These are phyloP conservation scores for Hemithea aestivaria DNA, from an alignment of 2,888 invertebrate species.

Conservation along the genomic window DNA sequence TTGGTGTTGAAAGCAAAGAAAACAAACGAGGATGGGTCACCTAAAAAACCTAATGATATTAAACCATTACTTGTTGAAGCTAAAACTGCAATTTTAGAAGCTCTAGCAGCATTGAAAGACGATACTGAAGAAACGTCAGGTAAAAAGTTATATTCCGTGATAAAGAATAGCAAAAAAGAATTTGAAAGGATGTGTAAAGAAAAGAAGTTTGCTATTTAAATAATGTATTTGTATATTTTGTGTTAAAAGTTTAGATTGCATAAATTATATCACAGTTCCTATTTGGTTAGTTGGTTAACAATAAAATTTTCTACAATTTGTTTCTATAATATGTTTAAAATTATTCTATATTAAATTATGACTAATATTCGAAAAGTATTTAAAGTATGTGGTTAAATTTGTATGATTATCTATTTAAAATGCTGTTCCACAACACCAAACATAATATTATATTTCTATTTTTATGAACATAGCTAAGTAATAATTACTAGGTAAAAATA, in stretches of 20 bases:
- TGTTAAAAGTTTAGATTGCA: conserved; percentile 13
- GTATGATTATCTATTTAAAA: no score
- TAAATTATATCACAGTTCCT: conserved; percentile 49
- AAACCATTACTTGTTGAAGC: conserved; percentile 65
- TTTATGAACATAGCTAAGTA: no score
- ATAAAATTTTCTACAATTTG: no score
- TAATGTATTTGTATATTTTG: conserved; percentile 22
- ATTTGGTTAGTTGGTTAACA: conserved; percentile 20
- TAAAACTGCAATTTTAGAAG: conserved; percentile 59
- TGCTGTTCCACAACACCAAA: no score
- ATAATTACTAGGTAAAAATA: no score
- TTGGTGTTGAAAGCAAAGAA: conserved; percentile 72
- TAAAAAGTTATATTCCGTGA: conserved; percentile 69
- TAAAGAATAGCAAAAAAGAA: conserved; percentile 66
- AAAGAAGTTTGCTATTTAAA: conserved; percentile 49
- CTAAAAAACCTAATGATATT: conserved; percentile 53
- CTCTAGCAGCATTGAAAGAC: conserved; percentile 66
- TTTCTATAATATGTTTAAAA: no score
- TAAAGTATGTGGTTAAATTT: no score
- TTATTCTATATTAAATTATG: no score
- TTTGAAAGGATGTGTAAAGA: conserved; percentile 70
- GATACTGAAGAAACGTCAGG: conserved; percentile 77
- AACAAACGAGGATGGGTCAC: conserved; percentile 45
- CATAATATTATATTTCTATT: no score
- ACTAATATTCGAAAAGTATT: no score